Percentiles rank a stretch among this genome's conserved stretches.
Conservation (phyloP, 2,888 invertebrate species). For the Trypoxylon attenuatum region DNA sequence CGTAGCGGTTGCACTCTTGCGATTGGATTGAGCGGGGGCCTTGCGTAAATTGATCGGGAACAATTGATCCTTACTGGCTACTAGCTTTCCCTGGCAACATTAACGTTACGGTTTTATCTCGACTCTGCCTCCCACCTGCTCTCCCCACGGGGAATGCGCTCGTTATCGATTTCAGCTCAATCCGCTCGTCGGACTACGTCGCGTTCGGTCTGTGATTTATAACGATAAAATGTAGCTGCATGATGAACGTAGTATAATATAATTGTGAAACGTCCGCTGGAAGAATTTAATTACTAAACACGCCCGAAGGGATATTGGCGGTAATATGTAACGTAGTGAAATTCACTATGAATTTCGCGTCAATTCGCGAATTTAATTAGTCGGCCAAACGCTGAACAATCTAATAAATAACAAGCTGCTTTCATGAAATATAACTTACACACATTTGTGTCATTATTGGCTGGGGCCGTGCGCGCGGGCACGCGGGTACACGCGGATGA, state of each 20-base stretch:
- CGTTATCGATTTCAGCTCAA: not conserved
- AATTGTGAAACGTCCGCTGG: not conserved
- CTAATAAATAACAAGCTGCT: slow-evolving; percentile 1
- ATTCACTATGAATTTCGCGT: slow-evolving; percentile 1
- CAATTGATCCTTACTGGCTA: not conserved
- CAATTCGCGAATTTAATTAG: slow-evolving; percentile 15
- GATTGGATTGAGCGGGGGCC: too few relatives aligned
- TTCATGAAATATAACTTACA: not conserved
- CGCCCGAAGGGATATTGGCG: not conserved
- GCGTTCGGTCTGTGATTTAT: not conserved
- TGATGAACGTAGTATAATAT: not conserved
- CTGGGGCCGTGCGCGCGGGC: not conserved
- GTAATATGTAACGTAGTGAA: not conserved
- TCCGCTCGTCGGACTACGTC: not conserved
- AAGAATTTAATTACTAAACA: not conserved
- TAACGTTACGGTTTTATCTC: not conserved
- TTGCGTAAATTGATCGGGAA: not conserved
- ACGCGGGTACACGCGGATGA: not conserved
- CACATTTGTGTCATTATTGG: not conserved
- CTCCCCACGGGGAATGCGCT: not conserved
- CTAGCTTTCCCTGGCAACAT: not conserved
- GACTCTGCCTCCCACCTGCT: not conserved
- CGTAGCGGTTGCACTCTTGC: too few relatives aligned
- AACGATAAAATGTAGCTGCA: not conserved
- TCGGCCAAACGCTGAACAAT: slow-evolving; percentile 6